phyloP scores from a whole-genome alignment of 2,797 vertebrate species.

The Morus bassanus region DNA sequence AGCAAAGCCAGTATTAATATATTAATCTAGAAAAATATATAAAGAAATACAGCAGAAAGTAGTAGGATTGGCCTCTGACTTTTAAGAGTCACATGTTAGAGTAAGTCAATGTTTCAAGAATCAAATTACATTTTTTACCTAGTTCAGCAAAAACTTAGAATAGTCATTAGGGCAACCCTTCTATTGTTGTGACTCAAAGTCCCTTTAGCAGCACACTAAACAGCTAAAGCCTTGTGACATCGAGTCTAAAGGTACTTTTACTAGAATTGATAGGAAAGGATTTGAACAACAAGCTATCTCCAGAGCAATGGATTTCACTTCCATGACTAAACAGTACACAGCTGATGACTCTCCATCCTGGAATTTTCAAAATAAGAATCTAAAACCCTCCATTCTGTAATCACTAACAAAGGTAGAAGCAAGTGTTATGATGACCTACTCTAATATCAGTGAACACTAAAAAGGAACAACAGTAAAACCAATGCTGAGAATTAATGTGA shows the following conservation, averaged over 20 bases:
- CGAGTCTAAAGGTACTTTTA: background rate
- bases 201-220: background rate
- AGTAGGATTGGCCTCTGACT: background rate
- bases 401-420: background rate
- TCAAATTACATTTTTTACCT: background rate
- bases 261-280: background rate
- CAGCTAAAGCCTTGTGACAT: background rate
- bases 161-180: background rate
- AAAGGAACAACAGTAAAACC: background rate
- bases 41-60: background rate
- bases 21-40: background rate
- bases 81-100: background rate
- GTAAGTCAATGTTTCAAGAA: background rate
- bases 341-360: background rate
- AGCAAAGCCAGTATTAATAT: background rate
- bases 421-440: background rate
- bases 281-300: background rate
- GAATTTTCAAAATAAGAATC: background rate
- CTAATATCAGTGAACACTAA: background rate
- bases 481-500: background rate
- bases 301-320: background rate
- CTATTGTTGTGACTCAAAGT: background rate
- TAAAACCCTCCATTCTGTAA: background rate
- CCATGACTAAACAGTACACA: background rate
- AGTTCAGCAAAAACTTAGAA: background rate